Evolutionary conservation across 2,888 invertebrate genomes (phyloP).

Genomic region (Muschampia staudingeri): DNA sequence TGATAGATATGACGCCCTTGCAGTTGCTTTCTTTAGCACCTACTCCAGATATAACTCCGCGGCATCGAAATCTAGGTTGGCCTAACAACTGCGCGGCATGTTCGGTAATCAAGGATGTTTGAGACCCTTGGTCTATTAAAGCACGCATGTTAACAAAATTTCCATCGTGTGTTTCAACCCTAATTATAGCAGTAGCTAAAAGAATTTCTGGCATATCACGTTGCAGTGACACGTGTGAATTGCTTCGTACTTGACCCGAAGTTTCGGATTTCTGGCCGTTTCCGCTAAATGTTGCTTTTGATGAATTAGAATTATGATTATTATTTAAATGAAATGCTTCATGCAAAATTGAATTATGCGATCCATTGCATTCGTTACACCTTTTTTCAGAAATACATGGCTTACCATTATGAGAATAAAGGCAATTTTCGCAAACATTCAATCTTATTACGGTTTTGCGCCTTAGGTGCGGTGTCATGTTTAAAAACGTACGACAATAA

Average conservation of each 20-base stretch:
- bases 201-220: background rate
- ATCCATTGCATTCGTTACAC: constrained; percentile 12
- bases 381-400: constrained; percentile 25
- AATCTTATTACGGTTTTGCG: constrained; percentile 11
- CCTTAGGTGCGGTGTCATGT: constrained; percentile 20
- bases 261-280: constrained; percentile 1
- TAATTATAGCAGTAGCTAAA: constrained; percentile 4
- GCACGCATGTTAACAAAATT: constrained; percentile 8
- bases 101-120: constrained; percentile 18
- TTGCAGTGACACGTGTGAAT: constrained; percentile 27
- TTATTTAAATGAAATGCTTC: too few relatives aligned
- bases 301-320: too few relatives aligned
- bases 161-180: constrained; percentile 11
- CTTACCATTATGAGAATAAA: constrained; percentile 25
- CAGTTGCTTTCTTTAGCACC: too few relatives aligned
- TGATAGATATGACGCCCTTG: too few relatives aligned
- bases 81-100: constrained; percentile 23
- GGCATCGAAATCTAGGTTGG: background rate
- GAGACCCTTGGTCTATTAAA: background rate
- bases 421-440: constrained; percentile 32
- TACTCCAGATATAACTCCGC: too few relatives aligned
- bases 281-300: background rate
- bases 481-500: constrained; percentile 22
- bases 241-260: constrained; percentile 21
- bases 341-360: too few relatives aligned